Base-by-base conservation (phyloP, 2,797 vertebrate species). In the Schizopygopsis malacanthus region DNA sequence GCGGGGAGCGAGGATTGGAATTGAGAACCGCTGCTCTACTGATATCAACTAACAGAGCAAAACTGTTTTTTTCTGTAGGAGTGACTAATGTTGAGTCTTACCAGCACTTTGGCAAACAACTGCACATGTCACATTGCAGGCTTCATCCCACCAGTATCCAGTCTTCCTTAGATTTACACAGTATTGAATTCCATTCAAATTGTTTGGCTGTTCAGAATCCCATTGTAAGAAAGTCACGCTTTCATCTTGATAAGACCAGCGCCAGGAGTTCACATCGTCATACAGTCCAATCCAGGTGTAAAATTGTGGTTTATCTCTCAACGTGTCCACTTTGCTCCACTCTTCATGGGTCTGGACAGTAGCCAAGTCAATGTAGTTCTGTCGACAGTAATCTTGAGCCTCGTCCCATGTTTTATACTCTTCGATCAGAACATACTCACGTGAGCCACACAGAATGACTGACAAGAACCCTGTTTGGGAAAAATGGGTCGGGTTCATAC, bases 221-320 rank as follows among this genome's bases (percentile, higher is more conserved):
- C 91, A 92, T 0, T 71, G 59, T 2, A 15, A 82, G 63, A 87
- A 81, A 16, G 87, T 18, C 63, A 80, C 8, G 0, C 16, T 7
- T 90, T 71, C 0, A 9, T 43, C 1, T 89, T 81, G 22, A 39
- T 87, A 72, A 4, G 91, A 92, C 91, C 91, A 92, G 28, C 39
- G 61, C 91, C 91, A 93, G 75, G 71, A 82, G 61, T 81, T 37
- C 28, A 63, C 2, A 0, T 87, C 77, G 2, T 89, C 75, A n/a
- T 89, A 85, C 84, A 92, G 77, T 3, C 92, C 91, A 0, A 90
- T 90, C 91, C 91, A 93, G 0, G 0, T 25, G 45, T 10, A 6
- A 39, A 52, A 12, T 0, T 41, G 65, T 9, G 56, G 18, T 15
- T 15, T 12, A 0, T 7, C 50, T 39, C 20, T 39, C 13, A 77